Percentiles rank a stretch among this genome's conserved stretches.
Evolutionary conservation across 2,797 vertebrate species (phyloP).

Genomic region (Carapus acus): DNA sequence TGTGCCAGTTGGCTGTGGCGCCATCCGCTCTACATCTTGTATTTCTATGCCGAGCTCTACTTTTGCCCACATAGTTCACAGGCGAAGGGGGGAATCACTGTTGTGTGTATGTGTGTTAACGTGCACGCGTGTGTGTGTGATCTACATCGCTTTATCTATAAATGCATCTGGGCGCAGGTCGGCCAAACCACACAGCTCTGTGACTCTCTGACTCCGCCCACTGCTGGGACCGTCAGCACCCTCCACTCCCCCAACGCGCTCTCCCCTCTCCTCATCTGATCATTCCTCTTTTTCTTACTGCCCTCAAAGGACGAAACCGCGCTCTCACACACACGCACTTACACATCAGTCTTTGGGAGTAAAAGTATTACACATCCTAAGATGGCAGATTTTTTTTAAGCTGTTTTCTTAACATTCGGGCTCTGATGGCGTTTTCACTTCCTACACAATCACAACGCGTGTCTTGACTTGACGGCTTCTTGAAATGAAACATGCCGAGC

Average conservation of each 20-base stretch:
- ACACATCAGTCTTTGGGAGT: slow-evolving; percentile 35
- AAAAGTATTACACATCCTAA: slow-evolving; percentile 33
- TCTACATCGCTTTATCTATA: too few species aligned
- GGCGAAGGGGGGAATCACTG: too few species aligned
- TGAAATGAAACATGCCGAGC: slow-evolving; percentile 66
- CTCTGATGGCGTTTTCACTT: slow-evolving; percentile 3
- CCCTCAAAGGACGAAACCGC: slow-evolving; percentile 21
- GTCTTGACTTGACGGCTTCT: slow-evolving; percentile 21
- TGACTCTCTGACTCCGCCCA: slow-evolving; percentile 57
- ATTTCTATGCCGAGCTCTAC: slow-evolving; percentile 35
- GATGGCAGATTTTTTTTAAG: neutral
- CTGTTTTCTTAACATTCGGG: slow-evolving; percentile 3
- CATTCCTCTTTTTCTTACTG: slow-evolving; percentile 54
- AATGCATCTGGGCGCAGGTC: neutral
- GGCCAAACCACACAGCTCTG: slow-evolving; percentile 39
- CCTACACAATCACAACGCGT: slow-evolving; percentile 8
- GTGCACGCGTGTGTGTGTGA: too few species aligned
- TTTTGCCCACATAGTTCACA: slow-evolving; percentile 39
- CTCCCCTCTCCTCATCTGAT: slow-evolving; percentile 61
- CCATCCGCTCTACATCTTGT: slow-evolving; percentile 24
- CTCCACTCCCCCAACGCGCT: slow-evolving; percentile 42
- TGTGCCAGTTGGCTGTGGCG: slow-evolving; percentile 15
- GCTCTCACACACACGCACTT: neutral
- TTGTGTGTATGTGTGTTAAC: too few species aligned
- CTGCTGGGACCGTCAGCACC: slow-evolving; percentile 81